Evolutionary conservation across 1,140 invertebrate species (phyloP).

Genomic region (Drosophila leontia): DNA sequence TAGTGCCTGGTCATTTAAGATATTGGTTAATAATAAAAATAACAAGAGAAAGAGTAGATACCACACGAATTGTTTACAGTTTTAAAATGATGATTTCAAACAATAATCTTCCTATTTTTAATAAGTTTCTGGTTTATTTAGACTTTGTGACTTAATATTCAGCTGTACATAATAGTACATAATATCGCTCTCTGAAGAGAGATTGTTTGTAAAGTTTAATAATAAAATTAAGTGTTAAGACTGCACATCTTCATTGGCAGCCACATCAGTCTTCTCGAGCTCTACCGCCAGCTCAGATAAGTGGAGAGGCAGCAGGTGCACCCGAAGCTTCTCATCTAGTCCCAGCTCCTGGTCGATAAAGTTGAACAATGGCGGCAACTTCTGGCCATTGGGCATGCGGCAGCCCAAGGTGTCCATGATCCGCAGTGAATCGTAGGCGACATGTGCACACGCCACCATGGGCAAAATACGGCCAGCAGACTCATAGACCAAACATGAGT

Average conservation of each 20-base stretch:
- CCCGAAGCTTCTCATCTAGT: constrained; percentile 13
- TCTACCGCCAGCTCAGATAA: neutral
- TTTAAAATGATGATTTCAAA: no score
- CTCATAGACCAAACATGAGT: constrained; percentile 40
- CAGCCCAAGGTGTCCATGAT: constrained; percentile 35
- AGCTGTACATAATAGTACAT: neutral
- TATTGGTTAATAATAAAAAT: no score
- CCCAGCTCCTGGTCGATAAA: constrained; percentile 44
- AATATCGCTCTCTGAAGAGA: neutral
- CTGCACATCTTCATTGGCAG: neutral
- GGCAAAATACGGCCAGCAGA: constrained; percentile 30
- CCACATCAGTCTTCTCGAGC: neutral
- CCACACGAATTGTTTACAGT: no score
- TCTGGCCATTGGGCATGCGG: constrained; percentile 50
- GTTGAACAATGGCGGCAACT: constrained; percentile 51
- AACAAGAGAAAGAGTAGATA: no score
- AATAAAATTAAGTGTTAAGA: neutral
- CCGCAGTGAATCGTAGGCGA: constrained; percentile 44
- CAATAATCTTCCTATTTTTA: neutral
- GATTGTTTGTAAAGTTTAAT: neutral
- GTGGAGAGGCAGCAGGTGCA: constrained; percentile 42
- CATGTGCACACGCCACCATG: constrained; percentile 41
- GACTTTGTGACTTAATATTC: neutral
- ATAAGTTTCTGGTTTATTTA: neutral
- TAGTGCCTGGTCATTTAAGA: no score